Evolutionary conservation across 1,140 invertebrate species (phyloP), one percentile per base, ranked within the genome.

Genomic region (Drosophila pseudoananassae): DNA sequence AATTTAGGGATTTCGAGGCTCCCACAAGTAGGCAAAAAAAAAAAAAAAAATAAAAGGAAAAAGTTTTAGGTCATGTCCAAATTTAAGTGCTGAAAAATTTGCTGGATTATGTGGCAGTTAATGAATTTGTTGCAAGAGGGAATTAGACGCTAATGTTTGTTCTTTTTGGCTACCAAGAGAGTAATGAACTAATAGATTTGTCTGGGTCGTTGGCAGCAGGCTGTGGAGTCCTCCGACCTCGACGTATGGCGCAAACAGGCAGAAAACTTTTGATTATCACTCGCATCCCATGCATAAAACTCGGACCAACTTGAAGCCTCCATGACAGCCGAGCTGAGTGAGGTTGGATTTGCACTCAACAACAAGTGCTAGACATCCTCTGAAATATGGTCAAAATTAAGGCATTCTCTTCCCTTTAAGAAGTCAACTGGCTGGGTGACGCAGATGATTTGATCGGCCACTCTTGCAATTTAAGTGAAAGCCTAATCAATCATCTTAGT

Each of bases 61-160:
- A 84, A 84, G 46, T 85, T 84, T 80, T 52, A 60, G 76, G 66
- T 85, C 80, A 80, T 84, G 80, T 84, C 75, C 82, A 81, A 81
- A 85, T 85, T 87, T 87, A 85, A 85, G 82, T 85, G 82, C 74
- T 87, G 78, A 87, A 85, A 87, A 85, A 76, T 85, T 78, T 75
- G 58, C 82, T 85, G 82, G 82, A 75, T 85, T 87, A 85, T 84
- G 76, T 65, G 76, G 76, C 76, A 72, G 60, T 84, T 84, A 76
- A 84, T 85, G 74, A 87, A 85, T 85, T 78, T 84, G 72, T 87
- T 87, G 61, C 55, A 65, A 71, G 29, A 55, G 80, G 71, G 80
- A 83, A 79, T 83, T 83, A 79, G 64, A 76, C 73, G 66, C 66
- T 78, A 83, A 84, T 84, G 72, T 76, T 51, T 70, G 51, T 40